Base-by-base conservation (phyloP, 2,888 invertebrate genomes). In the Lycophotia porphyrea region DNA sequence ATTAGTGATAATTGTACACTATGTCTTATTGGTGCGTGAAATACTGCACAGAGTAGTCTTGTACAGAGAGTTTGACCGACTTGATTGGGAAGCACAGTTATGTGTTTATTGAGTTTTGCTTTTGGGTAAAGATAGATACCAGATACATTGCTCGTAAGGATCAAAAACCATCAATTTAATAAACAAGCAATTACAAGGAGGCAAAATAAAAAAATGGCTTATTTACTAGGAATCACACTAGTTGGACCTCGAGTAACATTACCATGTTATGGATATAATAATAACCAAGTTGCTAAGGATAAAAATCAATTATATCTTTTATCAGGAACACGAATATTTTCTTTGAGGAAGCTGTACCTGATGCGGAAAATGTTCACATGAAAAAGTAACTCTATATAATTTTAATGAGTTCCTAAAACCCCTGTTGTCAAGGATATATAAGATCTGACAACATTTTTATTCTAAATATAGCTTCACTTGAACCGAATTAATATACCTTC, bases 1-100 rank as follows among this genome's bases (percentile, higher is more conserved):
- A 93, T 93, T 91, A 92, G 84, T 85, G 89, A 90, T 93, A 92
- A 94, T 93, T 92, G 90, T 88, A 93, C 76, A 88, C 83, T 81
- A 79, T 80, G 78, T 84, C 86, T 87, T 86, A 82, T 87, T 87
- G 86, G 88, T 80, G 90, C 90, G 92, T 90, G 88, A 88, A 92
- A 88, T 85, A 81, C 81, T 76, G 49, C 36, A 61, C 72, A 87
- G 88, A 80, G 79, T 75, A 83, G 36, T 7, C n/a, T 52, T 0
- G 1, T 9, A 13, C 55, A 84, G 84, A 81, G 75, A 67, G n/a
- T 31, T 75, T 39, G 7, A 66, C 66, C 55, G n/a, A 49, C n/a
- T 47, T 13, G 0, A 11, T 0, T 0, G 13, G 1, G 5, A 27
- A 58, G 11, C 18, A 5, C 34, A 42, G n/a, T n/a, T 55, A 21